A percentile compares a stretch with the other conserved stretches of the same genome.
Evolutionary conservation across 2,113 vertebrate species (phyloP).

Genomic region (Haemorhous mexicanus): DNA sequence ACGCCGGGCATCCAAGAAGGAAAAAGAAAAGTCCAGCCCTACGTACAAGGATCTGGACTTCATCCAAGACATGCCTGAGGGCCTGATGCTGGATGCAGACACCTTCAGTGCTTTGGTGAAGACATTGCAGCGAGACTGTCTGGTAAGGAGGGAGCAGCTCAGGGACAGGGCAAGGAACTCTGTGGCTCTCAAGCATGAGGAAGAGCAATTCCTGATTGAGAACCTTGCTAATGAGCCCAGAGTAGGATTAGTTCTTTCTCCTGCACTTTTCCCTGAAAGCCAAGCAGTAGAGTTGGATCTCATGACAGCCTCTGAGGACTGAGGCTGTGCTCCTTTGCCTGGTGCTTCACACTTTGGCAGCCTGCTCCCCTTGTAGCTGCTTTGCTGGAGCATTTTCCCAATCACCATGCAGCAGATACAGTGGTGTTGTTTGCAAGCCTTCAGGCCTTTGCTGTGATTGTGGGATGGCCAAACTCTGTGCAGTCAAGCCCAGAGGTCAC

Average conservation of each 20-base stretch:
- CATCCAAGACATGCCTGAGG: constrained; percentile 91
- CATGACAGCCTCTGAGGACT: background rate
- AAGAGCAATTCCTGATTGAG: background rate
- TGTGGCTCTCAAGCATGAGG: background rate
- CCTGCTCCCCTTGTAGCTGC: background rate
- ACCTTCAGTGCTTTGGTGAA: constrained; percentile 92
- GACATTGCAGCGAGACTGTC: constrained; percentile 93
- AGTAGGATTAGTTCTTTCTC: background rate
- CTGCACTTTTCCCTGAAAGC: background rate
- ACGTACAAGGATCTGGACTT: constrained; percentile 98
- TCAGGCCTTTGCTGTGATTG: background rate
- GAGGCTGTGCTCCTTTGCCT: background rate
- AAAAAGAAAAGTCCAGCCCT: constrained; percentile 90
- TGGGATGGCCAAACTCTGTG: background rate
- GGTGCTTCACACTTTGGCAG: background rate
- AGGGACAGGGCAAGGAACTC: background rate
- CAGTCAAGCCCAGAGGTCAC: background rate
- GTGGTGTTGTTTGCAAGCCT: background rate
- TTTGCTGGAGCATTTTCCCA: background rate
- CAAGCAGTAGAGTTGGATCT: background rate
- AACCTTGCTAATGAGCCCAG: background rate
- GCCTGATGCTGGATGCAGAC: constrained; percentile 90
- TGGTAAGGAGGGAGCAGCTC: constrained; percentile 78
- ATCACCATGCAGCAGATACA: background rate
- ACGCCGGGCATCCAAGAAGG: constrained; percentile 93